phyloP scores from a whole-genome alignment of 2,113 vertebrate species.

The Columba janthina region DNA sequence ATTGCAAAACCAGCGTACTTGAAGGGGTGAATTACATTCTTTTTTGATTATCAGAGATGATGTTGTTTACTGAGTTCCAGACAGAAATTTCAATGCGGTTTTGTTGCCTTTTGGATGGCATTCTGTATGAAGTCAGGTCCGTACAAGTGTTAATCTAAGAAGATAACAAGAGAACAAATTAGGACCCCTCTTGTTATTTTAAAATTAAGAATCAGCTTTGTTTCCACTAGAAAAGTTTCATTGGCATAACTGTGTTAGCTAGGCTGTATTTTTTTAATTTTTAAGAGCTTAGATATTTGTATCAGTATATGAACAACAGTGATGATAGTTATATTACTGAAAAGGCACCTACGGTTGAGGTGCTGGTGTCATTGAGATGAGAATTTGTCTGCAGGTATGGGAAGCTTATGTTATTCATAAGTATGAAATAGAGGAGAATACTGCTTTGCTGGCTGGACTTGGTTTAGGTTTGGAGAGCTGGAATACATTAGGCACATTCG shows the following conservation, averaged over 20 bases:
- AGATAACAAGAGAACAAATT: background rate
- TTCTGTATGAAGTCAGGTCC: background rate
- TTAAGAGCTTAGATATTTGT: background rate
- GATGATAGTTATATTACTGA: background rate
- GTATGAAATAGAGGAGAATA: background rate
- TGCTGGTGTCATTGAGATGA: background rate
- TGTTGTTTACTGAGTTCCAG: background rate
- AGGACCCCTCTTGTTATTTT: background rate
- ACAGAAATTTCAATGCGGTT: background rate
- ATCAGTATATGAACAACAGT: background rate
- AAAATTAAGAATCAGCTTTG: background rate
- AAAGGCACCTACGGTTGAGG: background rate
- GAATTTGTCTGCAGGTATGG: background rate
- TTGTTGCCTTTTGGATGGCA: background rate
- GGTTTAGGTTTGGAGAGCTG: background rate
- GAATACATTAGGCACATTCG: background rate
- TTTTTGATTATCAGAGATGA: background rate
- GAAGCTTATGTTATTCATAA: background rate
- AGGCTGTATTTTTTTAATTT: background rate
- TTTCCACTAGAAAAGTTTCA: background rate
- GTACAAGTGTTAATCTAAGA: background rate
- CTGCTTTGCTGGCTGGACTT: background rate
- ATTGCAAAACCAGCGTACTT: background rate
- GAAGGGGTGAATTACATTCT: background rate
- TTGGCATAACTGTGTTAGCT: background rate